Evolutionary conservation across 1,140 invertebrate species (phyloP).

Genomic region (Listronotus bonariensis): DNA sequence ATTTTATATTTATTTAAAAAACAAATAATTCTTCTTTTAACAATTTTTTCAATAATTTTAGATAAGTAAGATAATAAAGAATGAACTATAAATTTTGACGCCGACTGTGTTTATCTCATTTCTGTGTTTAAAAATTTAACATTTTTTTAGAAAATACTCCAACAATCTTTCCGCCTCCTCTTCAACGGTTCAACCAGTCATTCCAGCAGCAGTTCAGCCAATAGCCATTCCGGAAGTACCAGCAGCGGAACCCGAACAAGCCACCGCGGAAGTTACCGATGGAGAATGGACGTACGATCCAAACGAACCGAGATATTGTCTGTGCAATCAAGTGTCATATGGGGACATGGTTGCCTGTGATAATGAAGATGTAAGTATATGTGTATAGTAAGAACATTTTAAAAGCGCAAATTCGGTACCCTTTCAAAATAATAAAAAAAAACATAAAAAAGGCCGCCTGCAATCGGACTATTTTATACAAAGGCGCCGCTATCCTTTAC

Average conservation of each 20-base stretch:
- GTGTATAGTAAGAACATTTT: too few relatives aligned
- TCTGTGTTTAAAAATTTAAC: slow-evolving; percentile 31
- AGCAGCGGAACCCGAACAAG: slow-evolving; percentile 39
- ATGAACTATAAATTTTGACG: too few relatives aligned
- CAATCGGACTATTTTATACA: too few relatives aligned
- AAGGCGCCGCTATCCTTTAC: too few relatives aligned
- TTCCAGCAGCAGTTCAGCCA: slow-evolving; percentile 29
- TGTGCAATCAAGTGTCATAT: slow-evolving; percentile 97
- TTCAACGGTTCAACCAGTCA: slow-evolving; percentile 34
- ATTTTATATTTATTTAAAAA: too few relatives aligned
- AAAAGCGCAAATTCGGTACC: too few relatives aligned
- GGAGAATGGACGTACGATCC: slow-evolving; percentile 82
- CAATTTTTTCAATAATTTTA: too few relatives aligned
- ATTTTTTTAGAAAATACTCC: slow-evolving; percentile 40
- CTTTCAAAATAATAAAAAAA: too few relatives aligned
- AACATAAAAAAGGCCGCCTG: too few relatives aligned
- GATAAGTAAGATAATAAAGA: too few relatives aligned
- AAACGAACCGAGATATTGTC: slow-evolving; percentile 94
- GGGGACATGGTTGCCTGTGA: slow-evolving; percentile 99
- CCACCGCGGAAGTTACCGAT: slow-evolving; percentile 45
- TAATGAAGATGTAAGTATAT: slow-evolving; percentile 83
- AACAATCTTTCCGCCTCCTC: slow-evolving; percentile 34
- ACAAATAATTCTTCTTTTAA: too few relatives aligned
- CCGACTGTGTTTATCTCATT: too few relatives aligned
- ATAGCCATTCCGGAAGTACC: slow-evolving; percentile 43